Evolutionary conservation across 92 coral and sea anemone species (phyloP).

Genomic region (Palythoa caribaeorum): DNA sequence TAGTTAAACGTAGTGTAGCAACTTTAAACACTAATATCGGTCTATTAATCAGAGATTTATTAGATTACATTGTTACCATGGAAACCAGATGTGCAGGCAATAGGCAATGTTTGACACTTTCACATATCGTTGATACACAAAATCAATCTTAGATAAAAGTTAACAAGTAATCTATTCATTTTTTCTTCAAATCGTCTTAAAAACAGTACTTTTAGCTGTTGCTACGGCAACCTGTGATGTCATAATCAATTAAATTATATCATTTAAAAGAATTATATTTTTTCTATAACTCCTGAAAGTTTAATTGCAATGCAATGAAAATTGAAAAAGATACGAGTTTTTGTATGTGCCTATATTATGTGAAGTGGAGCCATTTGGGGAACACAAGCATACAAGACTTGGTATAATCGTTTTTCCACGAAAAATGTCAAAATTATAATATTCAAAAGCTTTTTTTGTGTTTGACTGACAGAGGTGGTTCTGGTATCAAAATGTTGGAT

Average conservation of each 20-base stretch:
- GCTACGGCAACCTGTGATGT: background rate
- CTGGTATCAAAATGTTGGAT: too few species aligned
- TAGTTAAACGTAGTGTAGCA: background rate
- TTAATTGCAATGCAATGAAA: background rate
- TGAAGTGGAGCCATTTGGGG: background rate
- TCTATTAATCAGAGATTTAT: background rate
- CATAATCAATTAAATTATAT: background rate
- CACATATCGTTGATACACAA: background rate
- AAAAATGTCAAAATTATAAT: too few species aligned
- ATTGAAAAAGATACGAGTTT: background rate
- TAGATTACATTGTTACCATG: background rate
- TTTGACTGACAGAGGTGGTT: too few species aligned
- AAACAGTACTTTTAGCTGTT: background rate
- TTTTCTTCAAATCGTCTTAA: slow-evolving; percentile 1
- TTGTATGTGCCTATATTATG: background rate
- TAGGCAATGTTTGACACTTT: background rate
- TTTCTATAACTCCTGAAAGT: background rate
- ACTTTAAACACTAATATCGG: background rate
- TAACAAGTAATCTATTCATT: background rate
- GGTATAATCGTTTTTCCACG: background rate
- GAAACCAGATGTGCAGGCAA: background rate
- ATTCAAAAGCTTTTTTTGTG: too few species aligned
- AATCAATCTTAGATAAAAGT: background rate
- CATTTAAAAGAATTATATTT: background rate
- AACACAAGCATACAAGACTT: background rate